Base-by-base conservation (phyloP, 2,888 invertebrate species). In the Microplitis deprimator region DNA sequence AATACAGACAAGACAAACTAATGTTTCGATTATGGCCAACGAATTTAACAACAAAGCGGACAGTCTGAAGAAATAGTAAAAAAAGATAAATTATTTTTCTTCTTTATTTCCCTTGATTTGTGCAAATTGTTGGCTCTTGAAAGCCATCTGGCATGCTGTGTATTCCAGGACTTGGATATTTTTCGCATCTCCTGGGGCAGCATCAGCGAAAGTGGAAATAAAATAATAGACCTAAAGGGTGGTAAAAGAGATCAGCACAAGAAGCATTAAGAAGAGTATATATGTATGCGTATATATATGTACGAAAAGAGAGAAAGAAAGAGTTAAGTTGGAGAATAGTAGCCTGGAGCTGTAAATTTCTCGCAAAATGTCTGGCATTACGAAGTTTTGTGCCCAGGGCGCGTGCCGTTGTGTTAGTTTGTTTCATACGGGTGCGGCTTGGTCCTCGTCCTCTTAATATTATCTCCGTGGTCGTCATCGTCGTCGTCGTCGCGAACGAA, bases 321-420 rank as follows among this genome's bases (percentile, higher is more conserved):
- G n/a, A 41, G 60, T 59, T 38, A 16, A n/a, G 41, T 72, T 20
- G 64, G 62, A 73, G 68, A 77, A 73, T 64, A 40, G 60, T 71
- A n/a, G 76, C 80, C 78, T 62, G 75, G 73, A 78, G 80, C 81
- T 79, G 77, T 81, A 83, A 85, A 84, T 85, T 84, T 84, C 83
- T 84, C 82, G 82, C 85, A 87, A 82, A 86, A 86, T 85, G 82
- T 82, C 84, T 84, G 84, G 81, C 84, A 85, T 86, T 86, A 85
- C 81, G 80, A 80, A 82, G 85, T 83, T 84, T 83, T 83, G 83
- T 80, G 87, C 87, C 87, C 84, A 84, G 82, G 87, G 86, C 87
- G 84, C 86, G 87, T 87, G 87, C 87, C 83, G 69, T 50, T 81
- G 84, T 76, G 50, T 50, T 50, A 10, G 50, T 50, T 50, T 50